Evolutionary conservation across 2,888 invertebrate genomes (phyloP), one percentile per base, ranked within the genome.

Genomic region (Conistra vaccinii): DNA sequence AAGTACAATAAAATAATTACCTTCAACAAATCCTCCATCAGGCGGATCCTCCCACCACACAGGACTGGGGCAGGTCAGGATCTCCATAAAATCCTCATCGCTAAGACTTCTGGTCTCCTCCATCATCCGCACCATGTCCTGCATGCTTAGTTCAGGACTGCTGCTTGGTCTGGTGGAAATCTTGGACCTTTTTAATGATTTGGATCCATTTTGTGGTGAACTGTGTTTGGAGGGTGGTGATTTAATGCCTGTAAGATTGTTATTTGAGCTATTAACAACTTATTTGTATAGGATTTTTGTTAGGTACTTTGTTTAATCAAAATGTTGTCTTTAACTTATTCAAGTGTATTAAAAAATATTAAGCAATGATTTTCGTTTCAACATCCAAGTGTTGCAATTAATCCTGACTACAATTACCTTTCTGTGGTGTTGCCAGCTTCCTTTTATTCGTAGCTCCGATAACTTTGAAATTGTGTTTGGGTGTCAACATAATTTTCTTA

Each of bases 11-110:
- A 32, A 39, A 45, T 12, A 42, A 35, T 35, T 89, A 94, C 95
- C 94, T 91, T 93, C 93, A 75, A 83, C 62, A 80, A 92, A 92
- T 0, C 82, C 80, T 0, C 85, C 85, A 55, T 91, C 86, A 0
- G 92, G 92, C 0, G 93, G 92, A 1, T 94, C 93, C 69, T 96
- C 96, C 96, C 96, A 96, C 96, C 96, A 96, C 0, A 96, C 96
- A 0, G 96, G 96, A 60, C 96, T 96, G 0, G 95, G 95, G 23
- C 96, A 96, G 0, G 95, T 96, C 55, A 96, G 84, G 29, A 96
- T 95, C 85, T 95, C 95, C 91, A 95, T 89, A 4, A 95, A 84
- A 60, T 95, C 95, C 9, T 96, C 96, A 39, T 95, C 95, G 2
- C 92, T 91, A 17, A 96, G 76, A 0, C 87, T 89, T 2, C 89